phyloP scores from a whole-genome alignment of 2,797 vertebrate genomes.

The Gallirallus australis region DNA sequence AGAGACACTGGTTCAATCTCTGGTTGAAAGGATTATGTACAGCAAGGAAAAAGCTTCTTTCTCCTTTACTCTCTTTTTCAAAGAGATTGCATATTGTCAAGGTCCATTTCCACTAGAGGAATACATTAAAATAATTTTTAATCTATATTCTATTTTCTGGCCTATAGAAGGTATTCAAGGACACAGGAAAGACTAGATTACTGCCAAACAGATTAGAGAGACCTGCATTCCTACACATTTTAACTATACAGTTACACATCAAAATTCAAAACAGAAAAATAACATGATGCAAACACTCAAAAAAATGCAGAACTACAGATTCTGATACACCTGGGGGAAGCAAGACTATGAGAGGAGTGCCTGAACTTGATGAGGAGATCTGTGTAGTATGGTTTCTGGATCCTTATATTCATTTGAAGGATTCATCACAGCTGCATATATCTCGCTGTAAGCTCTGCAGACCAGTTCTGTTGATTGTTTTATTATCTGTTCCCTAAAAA shows the following conservation, averaged over 20 bases:
- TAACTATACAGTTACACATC: neutral
- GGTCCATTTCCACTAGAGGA: slow-evolving; percentile 6
- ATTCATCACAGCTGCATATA: slow-evolving; percentile 88
- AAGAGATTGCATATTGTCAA: slow-evolving; percentile 7
- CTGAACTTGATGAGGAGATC: slow-evolving; percentile 93
- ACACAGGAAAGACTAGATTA: slow-evolving; percentile 25
- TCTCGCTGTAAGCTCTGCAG: slow-evolving; percentile 91
- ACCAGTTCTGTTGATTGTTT: slow-evolving; percentile 94
- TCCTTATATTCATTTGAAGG: slow-evolving; percentile 88
- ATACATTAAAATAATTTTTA: slow-evolving; percentile 52
- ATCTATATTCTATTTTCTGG: slow-evolving; percentile 60
- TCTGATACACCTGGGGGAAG: neutral
- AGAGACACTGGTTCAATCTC: neutral
- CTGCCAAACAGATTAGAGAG: slow-evolving; percentile 7
- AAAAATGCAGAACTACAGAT: neutral
- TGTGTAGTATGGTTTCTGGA: slow-evolving; percentile 87
- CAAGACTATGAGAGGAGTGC: slow-evolving; percentile 87
- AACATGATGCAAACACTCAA: slow-evolving; percentile 2
- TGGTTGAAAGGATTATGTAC: slow-evolving; percentile 10
- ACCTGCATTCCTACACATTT: neutral
- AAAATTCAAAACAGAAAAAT: slow-evolving; percentile 39
- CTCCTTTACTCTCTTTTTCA: slow-evolving; percentile 24
- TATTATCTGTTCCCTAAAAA: slow-evolving; percentile 92
- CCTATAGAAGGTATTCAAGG: slow-evolving; percentile 24
- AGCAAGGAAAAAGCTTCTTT: slow-evolving; percentile 45